Evolutionary conservation across 2,888 invertebrate species (phyloP), one percentile per base, ranked within the genome.

Genomic region (Notodonta dromedarius): DNA sequence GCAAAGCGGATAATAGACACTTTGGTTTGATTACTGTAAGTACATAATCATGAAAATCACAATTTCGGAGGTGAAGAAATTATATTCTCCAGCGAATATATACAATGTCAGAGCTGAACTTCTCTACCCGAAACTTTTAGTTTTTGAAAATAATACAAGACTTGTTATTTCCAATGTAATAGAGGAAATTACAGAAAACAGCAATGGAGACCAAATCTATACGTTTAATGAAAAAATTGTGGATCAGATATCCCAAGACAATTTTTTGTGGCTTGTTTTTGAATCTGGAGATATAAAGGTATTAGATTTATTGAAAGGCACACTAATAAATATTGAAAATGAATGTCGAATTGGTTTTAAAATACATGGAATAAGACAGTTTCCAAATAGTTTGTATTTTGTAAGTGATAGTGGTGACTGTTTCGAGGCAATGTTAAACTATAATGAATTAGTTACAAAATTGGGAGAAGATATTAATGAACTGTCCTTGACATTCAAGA

Each of bases 341-440:
- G 81, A 84, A 32, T 83, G 83, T n/a, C 64, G 66, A 55, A 65
- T 63, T 5, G 56, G 65, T 65, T 84, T 85, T 51, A 86, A 84
- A 77, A 76, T 91, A 40, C 73, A 77, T 40, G 77, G 83, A 63
- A 75, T 88, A 53, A 68, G 69, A 65, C 73, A 65, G 32, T 71
- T 70, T 62, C 67, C 73, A 0, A 70, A 75, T 9, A 75, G 73
- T 14, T 66, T 92, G 51, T 66, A 82, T 65, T 76, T 93, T 42
- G 69, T 85, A 13, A 92, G 87, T 76, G 87, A 89, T 76, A 83
- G 87, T 78, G 88, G 89, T 16, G 91, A 92, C 70, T 77, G 74
- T 9, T 82, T 89, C 50, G 53, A 65, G 14, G 65, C 71, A 39
- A 80, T 87, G 24, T 77, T 77, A 53, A 73, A 67, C 32, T 61